A percentile compares a stretch with the other conserved stretches of the same genome.
Evolutionary conservation across 2,113 vertebrate species (phyloP).

Genomic region (Saguinus midas): DNA sequence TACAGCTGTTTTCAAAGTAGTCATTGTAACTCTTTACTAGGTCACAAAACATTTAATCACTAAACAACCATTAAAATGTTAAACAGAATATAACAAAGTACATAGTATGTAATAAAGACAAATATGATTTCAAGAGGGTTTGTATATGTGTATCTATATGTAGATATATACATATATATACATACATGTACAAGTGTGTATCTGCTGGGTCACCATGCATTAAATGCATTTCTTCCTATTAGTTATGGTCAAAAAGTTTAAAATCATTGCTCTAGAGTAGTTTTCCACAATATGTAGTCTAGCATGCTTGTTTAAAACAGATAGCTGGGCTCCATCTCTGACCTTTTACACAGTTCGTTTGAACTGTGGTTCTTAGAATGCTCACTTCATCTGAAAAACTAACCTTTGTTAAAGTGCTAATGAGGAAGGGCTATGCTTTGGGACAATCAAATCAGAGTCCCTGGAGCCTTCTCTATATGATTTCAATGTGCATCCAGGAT

Average conservation of each 20-base stretch:
- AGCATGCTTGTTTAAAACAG: neutral
- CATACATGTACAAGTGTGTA: neutral
- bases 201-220: neutral
- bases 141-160: neutral
- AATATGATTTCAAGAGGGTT: neutral
- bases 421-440: neutral
- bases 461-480: neutral
- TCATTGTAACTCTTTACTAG: neutral
- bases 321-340: neutral
- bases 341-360: neutral
- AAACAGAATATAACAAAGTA: neutral
- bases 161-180: neutral
- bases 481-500: neutral
- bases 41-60: neutral
- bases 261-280: neutral
- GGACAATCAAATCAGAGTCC: neutral
- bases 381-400: neutral
- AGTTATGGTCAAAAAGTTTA: neutral
- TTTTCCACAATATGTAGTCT: neutral
- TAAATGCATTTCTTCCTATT: neutral
- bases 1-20: neutral
- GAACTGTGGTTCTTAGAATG: neutral
- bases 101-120: neutral
- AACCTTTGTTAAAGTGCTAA: neutral
- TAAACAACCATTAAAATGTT: neutral